Conservation (phyloP, 2,113 vertebrate species). For the Prinia subflava region DNA sequence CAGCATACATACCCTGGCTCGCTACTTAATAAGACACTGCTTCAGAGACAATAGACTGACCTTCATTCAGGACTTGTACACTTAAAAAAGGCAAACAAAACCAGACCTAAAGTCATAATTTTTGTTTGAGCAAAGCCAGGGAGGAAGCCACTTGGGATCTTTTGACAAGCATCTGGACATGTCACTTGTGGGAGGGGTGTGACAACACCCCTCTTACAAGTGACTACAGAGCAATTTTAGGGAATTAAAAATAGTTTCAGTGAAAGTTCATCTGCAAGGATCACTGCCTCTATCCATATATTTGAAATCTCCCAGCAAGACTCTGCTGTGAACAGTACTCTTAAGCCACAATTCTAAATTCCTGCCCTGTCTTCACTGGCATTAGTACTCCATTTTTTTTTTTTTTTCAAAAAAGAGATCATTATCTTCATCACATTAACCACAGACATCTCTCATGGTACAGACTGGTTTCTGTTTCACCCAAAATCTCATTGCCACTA, state of each 20-base stretch:
- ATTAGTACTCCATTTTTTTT: too few relatives aligned
- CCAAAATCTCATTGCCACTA: not conserved
- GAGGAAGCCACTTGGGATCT: not conserved
- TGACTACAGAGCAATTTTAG: not conserved
- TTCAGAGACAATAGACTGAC: not conserved
- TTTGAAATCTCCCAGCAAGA: not conserved
- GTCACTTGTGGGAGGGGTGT: too few relatives aligned
- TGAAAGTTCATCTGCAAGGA: not conserved
- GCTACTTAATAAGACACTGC: not conserved
- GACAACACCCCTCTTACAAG: not conserved
- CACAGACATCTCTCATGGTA: not conserved
- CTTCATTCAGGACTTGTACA: not conserved
- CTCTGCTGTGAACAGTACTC: too few relatives aligned
- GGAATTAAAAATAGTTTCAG: not conserved
- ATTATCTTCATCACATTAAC: not conserved
- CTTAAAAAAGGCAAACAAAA: not conserved
- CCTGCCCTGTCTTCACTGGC: not conserved
- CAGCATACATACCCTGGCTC: accelerated
- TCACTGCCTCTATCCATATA: not conserved
- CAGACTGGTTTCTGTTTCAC: not conserved
- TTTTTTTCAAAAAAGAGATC: not conserved
- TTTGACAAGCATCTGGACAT: not conserved
- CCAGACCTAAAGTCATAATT: not conserved
- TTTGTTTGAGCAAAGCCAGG: not conserved
- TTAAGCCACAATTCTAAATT: not conserved